phyloP scores from a whole-genome alignment of 2,113 vertebrate species.

The Sylvia atricapilla region DNA sequence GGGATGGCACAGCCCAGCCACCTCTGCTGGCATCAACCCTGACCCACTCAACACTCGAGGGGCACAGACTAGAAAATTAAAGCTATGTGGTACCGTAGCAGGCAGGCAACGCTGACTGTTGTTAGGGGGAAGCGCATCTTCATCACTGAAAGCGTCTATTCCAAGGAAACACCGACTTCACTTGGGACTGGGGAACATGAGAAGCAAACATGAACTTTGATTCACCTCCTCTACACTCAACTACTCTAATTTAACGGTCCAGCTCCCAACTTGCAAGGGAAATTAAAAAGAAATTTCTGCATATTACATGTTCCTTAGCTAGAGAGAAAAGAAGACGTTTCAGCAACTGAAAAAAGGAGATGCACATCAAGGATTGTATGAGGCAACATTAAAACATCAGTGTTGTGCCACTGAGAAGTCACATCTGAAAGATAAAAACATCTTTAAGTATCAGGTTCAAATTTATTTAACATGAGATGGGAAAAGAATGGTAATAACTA shows the following conservation, averaged over 20 bases:
- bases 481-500: background rate
- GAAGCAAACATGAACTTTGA: background rate
- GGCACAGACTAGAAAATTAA: conserved; percentile 2
- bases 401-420: background rate
- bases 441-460: background rate
- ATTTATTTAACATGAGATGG: background rate
- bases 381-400: background rate
- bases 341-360: background rate
- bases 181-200: background rate
- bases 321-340: background rate
- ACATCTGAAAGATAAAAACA: background rate
- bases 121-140: background rate
- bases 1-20: background rate
- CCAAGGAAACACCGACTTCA: background rate
- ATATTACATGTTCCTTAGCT: background rate
- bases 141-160: rapidly evolving
- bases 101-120: background rate
- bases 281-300: background rate
- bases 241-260: background rate
- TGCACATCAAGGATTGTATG: rapidly evolving
- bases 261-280: background rate
- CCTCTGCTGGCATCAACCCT: background rate
- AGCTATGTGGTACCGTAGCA: background rate
- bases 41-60: background rate
- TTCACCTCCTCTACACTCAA: background rate